Evolutionary conservation across 2,797 vertebrate genomes (phyloP), one percentile per base, ranked within the genome.

Genomic region (Tinamus major): DNA sequence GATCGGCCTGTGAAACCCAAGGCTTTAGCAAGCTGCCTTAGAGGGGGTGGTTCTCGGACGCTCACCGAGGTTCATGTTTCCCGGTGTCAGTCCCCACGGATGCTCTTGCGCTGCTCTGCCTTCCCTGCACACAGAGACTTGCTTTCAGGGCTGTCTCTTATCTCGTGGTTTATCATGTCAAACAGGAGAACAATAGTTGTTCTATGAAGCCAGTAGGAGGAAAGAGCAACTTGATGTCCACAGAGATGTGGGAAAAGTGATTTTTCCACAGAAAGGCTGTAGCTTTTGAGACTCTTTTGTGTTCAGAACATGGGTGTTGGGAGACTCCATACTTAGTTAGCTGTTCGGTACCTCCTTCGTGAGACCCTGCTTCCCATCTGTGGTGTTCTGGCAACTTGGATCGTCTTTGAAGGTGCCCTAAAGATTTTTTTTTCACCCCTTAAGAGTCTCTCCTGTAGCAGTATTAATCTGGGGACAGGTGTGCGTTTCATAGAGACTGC

Each of bases 161-260:
- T 64, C 86, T 42, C 33, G 24, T 87, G 49, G 29, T 87, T 87
- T 92, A 69, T 94, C 79, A 82, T 92, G 81, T 94, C 71, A 49
- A 85, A 82, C 59, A 26, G 58, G 37, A 84, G 44, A 80, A 62
- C 14, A 88, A 63, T 23, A 84, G 61, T 39, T 53, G 35, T 37
- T 89, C 42, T 63, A 19, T 46, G 53, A 80, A 76, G 53, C 68
- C 55, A 83, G 21, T 69, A 48, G 41, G 65, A 72, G 26, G 15
- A 18, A 51, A 80, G 74, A 77, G 56, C 65, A 59, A 82, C 23
- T 78, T 44, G 21, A 67, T 74, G n/a, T 77, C 23, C 67, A 72
- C 44, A 68, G 33, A 78, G 65, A 55, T 41, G 21, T 65, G 77
- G 82, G 46, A 85, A 46, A 74, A 89, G 21, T 2, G 0, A 3